Conservation (phyloP, 2,888 invertebrate genomes). For the Drosophila fulvimacula region DNA sequence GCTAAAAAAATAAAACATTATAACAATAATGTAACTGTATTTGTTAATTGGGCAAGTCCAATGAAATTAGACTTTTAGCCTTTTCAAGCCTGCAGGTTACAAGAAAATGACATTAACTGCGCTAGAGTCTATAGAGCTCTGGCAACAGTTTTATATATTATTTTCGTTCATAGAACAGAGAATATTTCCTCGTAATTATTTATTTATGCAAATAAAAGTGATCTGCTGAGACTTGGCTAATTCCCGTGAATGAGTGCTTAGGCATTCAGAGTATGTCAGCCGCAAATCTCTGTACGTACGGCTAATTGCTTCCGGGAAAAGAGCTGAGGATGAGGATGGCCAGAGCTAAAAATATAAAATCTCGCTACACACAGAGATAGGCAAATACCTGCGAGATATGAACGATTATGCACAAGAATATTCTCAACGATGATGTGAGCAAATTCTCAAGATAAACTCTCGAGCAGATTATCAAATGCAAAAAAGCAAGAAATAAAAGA, state of each 20-base stretch:
- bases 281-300: conserved; percentile 27
- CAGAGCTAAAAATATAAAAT: conserved; percentile 26
- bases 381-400: conserved; percentile 12
- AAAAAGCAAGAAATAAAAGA: conserved; percentile 7
- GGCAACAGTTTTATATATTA: not conserved
- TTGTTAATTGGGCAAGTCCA: conserved; percentile 73
- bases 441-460: conserved; percentile 51
- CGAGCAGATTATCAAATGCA: conserved; percentile 59
- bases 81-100: not conserved
- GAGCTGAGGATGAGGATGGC: not conserved
- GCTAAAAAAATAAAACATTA: conserved; percentile 18
- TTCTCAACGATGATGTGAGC: conserved; percentile 57
- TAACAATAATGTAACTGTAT: conserved; percentile 61
- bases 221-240: conserved; percentile 17
- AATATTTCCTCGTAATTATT: conserved; percentile 1
- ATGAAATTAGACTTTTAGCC: conserved; percentile 55
- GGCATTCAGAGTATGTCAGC: conserved; percentile 21
- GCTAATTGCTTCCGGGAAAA: conserved; percentile 73
- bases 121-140: no score
- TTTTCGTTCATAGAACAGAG: not conserved
- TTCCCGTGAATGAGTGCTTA: conserved; percentile 41
- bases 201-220: conserved; percentile 23
- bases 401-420: conserved; percentile 33
- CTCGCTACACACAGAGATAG: not conserved
- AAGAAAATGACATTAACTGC: conserved; percentile 6